Conservation (phyloP, 2,113 vertebrate species). For the Henicopernis longicauda region DNA sequence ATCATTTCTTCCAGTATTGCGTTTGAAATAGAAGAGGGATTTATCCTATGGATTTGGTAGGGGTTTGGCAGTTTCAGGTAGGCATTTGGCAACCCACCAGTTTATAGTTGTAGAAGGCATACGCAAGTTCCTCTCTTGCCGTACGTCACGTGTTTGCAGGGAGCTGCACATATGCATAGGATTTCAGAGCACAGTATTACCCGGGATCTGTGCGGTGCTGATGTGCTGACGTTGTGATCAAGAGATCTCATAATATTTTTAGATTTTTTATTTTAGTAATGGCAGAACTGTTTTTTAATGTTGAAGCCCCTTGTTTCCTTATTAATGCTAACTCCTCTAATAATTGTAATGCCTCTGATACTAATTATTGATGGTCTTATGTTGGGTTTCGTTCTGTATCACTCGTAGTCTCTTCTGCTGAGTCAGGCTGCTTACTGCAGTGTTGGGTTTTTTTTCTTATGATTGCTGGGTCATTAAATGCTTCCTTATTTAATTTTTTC, state of each 20-base stretch:
- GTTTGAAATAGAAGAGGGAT: neutral
- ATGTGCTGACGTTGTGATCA: neutral
- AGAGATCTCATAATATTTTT: neutral
- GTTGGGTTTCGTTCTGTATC: neutral
- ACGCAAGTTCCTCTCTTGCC: neutral
- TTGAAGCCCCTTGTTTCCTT: neutral
- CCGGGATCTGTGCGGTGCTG: neutral
- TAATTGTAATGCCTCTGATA: neutral
- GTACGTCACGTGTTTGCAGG: accelerated
- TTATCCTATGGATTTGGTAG: neutral
- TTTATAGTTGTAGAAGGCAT: neutral
- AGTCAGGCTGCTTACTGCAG: neutral
- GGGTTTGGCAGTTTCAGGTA: neutral
- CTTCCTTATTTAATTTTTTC: neutral
- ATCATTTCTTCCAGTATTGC: neutral
- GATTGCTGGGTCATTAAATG: neutral
- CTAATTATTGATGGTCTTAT: neutral
- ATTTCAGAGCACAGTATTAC: neutral
- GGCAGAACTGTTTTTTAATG: neutral
- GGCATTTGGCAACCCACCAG: neutral
- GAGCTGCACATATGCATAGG: neutral
- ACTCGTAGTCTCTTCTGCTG: neutral
- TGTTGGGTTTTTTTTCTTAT: neutral
- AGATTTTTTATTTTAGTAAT: neutral
- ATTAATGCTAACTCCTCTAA: neutral